Percentiles rank a stretch among this genome's conserved stretches.
These are phyloP conservation scores for Platycnemis pennipes DNA, from an alignment of 2,888 invertebrate genomes.

Conservation along the genomic window DNA sequence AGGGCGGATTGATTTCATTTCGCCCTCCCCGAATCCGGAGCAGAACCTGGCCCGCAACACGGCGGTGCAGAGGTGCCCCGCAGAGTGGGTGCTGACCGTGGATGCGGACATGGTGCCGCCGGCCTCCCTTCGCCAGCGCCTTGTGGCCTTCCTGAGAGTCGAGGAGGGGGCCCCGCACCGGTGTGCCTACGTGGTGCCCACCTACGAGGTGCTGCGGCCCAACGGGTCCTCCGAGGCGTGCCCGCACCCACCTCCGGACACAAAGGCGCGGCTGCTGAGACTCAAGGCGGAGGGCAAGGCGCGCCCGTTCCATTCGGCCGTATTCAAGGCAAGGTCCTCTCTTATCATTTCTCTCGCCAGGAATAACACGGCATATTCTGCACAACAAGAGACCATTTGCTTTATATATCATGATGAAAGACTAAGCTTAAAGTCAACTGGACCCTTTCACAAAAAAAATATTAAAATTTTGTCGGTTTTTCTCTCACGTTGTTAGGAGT, in stretches of 20 bases:
- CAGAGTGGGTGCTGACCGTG: conserved; percentile 76
- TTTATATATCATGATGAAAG: no score
- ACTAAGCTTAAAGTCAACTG: no score
- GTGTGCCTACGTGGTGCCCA: conserved; percentile 78
- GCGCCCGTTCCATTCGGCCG: conserved; percentile 77
- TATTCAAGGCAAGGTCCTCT: conserved; percentile 75
- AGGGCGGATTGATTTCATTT: no score
- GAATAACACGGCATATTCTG: no score
- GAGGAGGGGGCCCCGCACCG: conserved; percentile 70
- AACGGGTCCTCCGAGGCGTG: conserved; percentile 70
- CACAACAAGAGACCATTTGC: no score
- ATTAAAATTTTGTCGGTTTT: no score
- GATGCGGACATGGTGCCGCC: conserved; percentile 78
- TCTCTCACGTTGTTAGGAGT: no score
- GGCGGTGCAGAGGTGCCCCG: conserved; percentile 76
- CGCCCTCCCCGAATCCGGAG: no score
- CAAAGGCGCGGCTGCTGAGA: conserved; percentile 75
- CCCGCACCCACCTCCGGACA: conserved; percentile 74
- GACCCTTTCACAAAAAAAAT: no score
- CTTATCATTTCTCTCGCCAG: no score
- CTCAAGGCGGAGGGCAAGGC: conserved; percentile 75
- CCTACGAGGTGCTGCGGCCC: conserved; percentile 76
- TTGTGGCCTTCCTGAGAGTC: conserved; percentile 73
- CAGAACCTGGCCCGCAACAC: conserved; percentile 78
- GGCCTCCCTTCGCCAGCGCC: conserved; percentile 73